These are phyloP conservation scores for Euglossa dilemma DNA, from an alignment of 1,140 invertebrate species.

Conservation along the genomic window DNA sequence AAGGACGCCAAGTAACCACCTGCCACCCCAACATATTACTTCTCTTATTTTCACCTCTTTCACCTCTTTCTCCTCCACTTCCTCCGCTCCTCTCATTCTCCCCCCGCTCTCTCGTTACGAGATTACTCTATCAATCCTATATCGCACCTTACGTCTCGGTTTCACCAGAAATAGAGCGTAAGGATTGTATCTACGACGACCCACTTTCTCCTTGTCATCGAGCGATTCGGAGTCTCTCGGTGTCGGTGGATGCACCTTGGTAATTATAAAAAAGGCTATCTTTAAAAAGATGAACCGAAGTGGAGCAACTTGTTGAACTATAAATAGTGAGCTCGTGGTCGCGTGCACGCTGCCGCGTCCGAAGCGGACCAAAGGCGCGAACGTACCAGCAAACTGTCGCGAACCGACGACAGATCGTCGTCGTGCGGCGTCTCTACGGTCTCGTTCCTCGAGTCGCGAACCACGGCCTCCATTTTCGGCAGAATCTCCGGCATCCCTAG, in stretches of 20 bases:
- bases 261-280: slow-evolving; percentile 39
- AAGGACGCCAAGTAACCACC: slow-evolving; percentile 73
- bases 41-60: background rate
- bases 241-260: slow-evolving; percentile 74
- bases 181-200: slow-evolving; percentile 66
- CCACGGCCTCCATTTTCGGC: slow-evolving; percentile 2
- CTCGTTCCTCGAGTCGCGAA: background rate
- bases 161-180: slow-evolving; percentile 74
- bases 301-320: slow-evolving; percentile 11
- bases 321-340: background rate
- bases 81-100: background rate
- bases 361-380: background rate
- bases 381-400: slow-evolving; percentile 38
- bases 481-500: slow-evolving; percentile 66
- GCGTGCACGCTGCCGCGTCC: no score
- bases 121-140: slow-evolving; percentile 29
- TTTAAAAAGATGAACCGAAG: slow-evolving; percentile 13
- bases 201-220: slow-evolving; percentile 30
- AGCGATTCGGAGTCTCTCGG: slow-evolving; percentile 29
- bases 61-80: no score
- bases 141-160: slow-evolving; percentile 71
- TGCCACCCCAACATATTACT: slow-evolving; percentile 35
- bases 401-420: background rate
- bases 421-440: no score
- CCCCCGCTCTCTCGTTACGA: background rate